These are phyloP conservation scores for Microctenopoma lineatum DNA, from an alignment of 2,797 vertebrate species.

Conservation along the genomic window DNA sequence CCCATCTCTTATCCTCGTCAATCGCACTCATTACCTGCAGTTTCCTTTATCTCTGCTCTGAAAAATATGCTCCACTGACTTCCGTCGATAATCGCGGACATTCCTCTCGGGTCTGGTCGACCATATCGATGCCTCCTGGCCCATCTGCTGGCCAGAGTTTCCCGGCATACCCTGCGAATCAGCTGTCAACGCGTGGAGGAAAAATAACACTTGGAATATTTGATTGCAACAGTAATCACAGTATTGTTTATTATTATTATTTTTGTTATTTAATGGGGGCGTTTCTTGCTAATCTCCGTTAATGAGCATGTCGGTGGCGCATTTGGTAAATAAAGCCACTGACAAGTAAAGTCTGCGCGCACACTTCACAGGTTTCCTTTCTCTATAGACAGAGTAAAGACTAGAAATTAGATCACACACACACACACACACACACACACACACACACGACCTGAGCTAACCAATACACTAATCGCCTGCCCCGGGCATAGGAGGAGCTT, in stretches of 20 bases:
- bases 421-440: conserved; percentile 47
- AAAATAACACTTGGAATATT: conserved; percentile 1
- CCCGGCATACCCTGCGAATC: conserved; percentile 76
- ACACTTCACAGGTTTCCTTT: conserved; percentile 46
- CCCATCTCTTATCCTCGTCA: conserved; percentile 70
- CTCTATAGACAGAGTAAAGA: conserved; percentile 41
- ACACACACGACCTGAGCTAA: conserved; percentile 79
- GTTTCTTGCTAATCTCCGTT: no score
- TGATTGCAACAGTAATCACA: conserved; percentile 12
- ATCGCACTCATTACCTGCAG: conserved; percentile 84
- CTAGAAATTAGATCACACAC: conserved; percentile 63
- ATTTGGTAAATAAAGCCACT: conserved; percentile 23
- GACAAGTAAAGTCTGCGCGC: conserved; percentile 18
- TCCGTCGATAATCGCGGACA: conserved; percentile 84
- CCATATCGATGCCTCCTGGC: conserved; percentile 80
- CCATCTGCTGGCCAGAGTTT: conserved; percentile 84
- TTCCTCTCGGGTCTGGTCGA: conserved; percentile 80
- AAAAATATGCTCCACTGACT: conserved; percentile 83
- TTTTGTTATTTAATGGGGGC: background rate
- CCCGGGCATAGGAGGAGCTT: conserved; percentile 92
- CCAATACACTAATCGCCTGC: conserved; percentile 92
- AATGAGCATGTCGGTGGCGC: background rate
- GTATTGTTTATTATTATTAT: background rate
- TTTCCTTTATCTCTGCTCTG: conserved; percentile 76
- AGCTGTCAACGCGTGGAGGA: conserved; percentile 30